Evolutionary conservation across 2,797 vertebrate species (phyloP).

Genomic region (Bucorvus abyssinicus): DNA sequence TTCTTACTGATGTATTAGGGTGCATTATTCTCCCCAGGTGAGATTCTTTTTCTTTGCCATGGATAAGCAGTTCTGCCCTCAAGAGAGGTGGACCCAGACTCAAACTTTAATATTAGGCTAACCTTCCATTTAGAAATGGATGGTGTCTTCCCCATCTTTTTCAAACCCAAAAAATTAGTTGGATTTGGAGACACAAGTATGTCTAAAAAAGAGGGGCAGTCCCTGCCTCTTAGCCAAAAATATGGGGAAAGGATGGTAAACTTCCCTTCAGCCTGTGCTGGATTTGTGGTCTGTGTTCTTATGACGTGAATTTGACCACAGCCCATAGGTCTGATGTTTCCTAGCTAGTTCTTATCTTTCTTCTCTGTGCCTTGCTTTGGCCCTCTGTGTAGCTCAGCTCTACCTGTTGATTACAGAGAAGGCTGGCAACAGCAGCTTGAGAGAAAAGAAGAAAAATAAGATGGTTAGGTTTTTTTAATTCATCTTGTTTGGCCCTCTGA

Average conservation of each 20-base stretch:
- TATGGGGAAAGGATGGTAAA: conserved; percentile 18
- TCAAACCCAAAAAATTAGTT: neutral
- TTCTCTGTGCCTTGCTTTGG: neutral
- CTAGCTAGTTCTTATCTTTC: neutral
- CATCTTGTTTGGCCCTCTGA: conserved; percentile 59
- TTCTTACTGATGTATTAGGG: neutral
- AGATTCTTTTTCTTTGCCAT: neutral
- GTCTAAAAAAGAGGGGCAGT: conserved; percentile 33
- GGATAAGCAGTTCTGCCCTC: neutral
- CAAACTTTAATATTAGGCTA: neutral
- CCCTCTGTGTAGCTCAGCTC: neutral
- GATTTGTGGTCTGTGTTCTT: neutral
- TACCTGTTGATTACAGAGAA: neutral
- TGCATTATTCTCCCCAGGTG: neutral
- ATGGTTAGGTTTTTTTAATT: neutral
- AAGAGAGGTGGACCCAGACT: neutral
- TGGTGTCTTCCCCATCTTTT: neutral
- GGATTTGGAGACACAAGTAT: neutral
- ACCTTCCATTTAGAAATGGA: neutral
- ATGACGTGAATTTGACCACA: neutral
- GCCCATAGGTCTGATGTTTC: neutral
- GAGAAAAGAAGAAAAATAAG: neutral
- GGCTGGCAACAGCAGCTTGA: neutral
- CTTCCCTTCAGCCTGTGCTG: neutral
- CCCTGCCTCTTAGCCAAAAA: conserved; percentile 50